Conservation (phyloP, 2,888 invertebrate genomes). For the Caenorhabditis macrosperma region DNA sequence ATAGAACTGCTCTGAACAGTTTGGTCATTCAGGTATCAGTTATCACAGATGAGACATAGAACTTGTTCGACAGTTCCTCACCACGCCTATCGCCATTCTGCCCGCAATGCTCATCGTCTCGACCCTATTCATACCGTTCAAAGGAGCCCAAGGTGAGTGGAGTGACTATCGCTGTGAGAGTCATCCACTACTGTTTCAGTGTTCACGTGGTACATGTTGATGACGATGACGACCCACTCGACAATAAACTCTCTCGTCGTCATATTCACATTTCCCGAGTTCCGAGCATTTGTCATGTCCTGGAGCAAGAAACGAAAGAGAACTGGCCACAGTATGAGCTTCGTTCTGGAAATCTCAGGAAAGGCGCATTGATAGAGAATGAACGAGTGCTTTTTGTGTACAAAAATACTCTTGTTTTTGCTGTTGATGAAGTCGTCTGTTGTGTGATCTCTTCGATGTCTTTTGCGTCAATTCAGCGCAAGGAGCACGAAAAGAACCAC, state of each 20-base stretch:
- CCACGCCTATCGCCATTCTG: conserved; percentile 24
- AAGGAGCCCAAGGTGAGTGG: conserved; percentile 8
- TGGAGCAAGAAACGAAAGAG: conserved; percentile 6
- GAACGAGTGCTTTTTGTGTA: too few species aligned
- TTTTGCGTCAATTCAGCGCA: too few species aligned
- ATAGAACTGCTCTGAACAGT: conserved; percentile 14
- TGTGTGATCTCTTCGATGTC: too few species aligned
- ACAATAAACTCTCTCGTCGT: conserved; percentile 28
- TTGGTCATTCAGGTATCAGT: conserved; percentile 13
- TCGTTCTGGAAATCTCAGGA: background rate
- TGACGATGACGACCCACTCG: conserved; percentile 35
- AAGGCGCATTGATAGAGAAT: too few species aligned
- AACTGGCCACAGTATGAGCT: background rate
- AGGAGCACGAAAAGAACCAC: too few species aligned
- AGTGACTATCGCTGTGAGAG: too few species aligned
- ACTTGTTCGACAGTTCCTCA: conserved; percentile 20
- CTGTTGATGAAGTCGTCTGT: too few species aligned
- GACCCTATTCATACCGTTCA: conserved; percentile 2
- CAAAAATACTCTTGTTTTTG: too few species aligned
- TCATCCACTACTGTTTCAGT: too few species aligned
- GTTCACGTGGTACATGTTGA: conserved; percentile 19
- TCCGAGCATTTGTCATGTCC: conserved; percentile 21
- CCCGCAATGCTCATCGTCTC: conserved; percentile 9
- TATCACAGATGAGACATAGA: too few species aligned
- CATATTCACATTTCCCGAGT: conserved; percentile 18